phyloP scores from a whole-genome alignment of 2,113 vertebrate genomes.

The Osmerus mordax region DNA sequence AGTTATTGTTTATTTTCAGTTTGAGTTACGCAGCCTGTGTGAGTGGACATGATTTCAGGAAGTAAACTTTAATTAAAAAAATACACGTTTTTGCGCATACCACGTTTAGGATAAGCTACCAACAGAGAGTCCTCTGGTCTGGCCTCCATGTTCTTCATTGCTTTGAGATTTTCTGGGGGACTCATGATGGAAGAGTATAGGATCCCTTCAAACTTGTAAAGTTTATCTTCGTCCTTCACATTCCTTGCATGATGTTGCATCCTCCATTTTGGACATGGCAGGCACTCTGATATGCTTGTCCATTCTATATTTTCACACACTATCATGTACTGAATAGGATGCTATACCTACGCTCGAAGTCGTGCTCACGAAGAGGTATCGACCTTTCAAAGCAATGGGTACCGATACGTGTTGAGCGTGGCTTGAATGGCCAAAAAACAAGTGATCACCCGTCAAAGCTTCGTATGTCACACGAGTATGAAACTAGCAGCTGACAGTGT shows the following conservation, averaged over 20 bases:
- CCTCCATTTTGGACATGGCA: slow-evolving; percentile 7
- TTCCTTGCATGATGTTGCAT: too few species aligned
- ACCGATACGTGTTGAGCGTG: too few species aligned
- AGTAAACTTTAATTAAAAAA: neutral
- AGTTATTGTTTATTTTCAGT: too few species aligned
- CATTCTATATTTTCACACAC: neutral
- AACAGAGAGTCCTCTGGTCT: slow-evolving; percentile 66
- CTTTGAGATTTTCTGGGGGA: slow-evolving; percentile 61
- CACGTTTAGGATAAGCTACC: slow-evolving; percentile 71
- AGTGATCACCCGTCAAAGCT: too few species aligned
- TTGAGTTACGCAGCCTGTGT: too few species aligned
- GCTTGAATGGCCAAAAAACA: too few species aligned
- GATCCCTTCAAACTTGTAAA: slow-evolving; percentile 59
- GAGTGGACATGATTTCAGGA: too few species aligned
- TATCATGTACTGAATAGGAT: neutral
- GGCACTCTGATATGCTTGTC: neutral
- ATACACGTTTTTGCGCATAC: slow-evolving; percentile 43
- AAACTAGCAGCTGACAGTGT: too few species aligned
- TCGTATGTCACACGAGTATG: too few species aligned
- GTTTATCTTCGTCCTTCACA: slow-evolving; percentile 52
- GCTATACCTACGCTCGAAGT: too few species aligned
- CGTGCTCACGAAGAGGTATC: too few species aligned
- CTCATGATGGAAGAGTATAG: slow-evolving; percentile 62
- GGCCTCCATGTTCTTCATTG: slow-evolving; percentile 58
- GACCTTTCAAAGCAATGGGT: too few species aligned